Base-by-base conservation (phyloP, 2,888 invertebrate species). In the Tenthredo scrophulariae region DNA sequence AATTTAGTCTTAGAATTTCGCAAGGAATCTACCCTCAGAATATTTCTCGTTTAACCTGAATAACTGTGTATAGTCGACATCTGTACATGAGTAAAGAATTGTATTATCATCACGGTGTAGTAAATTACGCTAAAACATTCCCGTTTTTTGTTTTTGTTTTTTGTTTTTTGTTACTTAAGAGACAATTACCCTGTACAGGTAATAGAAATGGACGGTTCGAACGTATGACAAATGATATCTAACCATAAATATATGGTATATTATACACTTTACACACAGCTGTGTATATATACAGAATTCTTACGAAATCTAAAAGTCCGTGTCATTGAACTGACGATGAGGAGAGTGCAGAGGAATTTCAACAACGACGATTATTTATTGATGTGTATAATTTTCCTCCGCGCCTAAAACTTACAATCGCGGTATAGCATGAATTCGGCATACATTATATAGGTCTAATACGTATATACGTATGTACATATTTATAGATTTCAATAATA, bases 291-390 rank as follows among this genome's bases (percentile, higher is more conserved):
- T 26, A 62, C 62, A 62, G 26, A 62, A 62, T 62, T 62, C 62
- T 62, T 62, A 62, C 62, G 62, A 62, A 62, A 62, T 62, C 62
- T 62, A 62, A 26, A 13, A 62, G 62, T 26, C 62, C 62, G 62
- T 62, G 62, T 62, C 62, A 62, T 62, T 62, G 62, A 62, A 62
- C 62, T 62, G 26, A 18, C 58, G 46, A 46, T 26, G 62, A 62
- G 62, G 9, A 62, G 10, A 62, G 26, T 62, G 62, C 62, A 62
- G 10, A 62, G 62, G 62, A 62, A 62, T 62, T 62, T 26, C 26
- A 62, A 22, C 26, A 62, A 54, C n/a, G 54, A 54, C 10, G 26
- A 62, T 62, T 62, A 62, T 26, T 62, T 62, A 62, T 62, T 26
- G 62, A 62, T 62, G 26, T 62, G 26, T 62, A 26, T 26, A 62